Base-by-base conservation (phyloP, 2,797 vertebrate genomes). In the Odontamblyopus lacepedii region DNA sequence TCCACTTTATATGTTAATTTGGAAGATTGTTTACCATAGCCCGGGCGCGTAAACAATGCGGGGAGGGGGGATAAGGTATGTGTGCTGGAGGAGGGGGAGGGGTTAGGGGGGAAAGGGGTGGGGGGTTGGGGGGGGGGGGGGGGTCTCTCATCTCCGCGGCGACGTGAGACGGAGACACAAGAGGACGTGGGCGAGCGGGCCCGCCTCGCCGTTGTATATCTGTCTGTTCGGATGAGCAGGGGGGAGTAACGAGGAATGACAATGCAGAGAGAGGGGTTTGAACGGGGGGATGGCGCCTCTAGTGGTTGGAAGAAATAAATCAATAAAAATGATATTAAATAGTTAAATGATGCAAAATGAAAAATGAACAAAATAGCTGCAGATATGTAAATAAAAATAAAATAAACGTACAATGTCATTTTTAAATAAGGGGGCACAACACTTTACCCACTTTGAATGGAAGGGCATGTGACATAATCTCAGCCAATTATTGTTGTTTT, bases 1-100 rank as follows among this genome's bases (percentile, higher is more conserved):
- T 90, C 87, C 89, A 89, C 90, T 93, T 91, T 91, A 91, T 92
- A 92, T 92, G 91, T 89, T 91, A 92, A 92, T 91, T 88, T 89
- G 85, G 69, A 75, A 87, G 86, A 90, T 88, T 91, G 91, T 91
- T 91, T 92, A 91, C 90, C 82, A 82, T 35, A 11, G 84, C 84
- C 86, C 81, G 51, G 90, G 86, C 87, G 82, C 85, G 83, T 82
- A 88, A 91, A 89, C 85, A 87, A 83, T 86, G 73, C 27, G 80
- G 87, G 87, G 85, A 81, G 73, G 32, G 80, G 87, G 87, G 85
- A 82, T 15, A 62, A 80, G 65, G 67, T 53, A n/a, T 72, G 73
- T 61, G 78, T 72, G 73, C 68, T 76, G 56, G 56, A 13, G 13
- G 57, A 27, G 56, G 1, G 55, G 23, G 11, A 13, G 3, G 26